phyloP scores from a whole-genome alignment of 2,888 invertebrate species.

The Synergus gifuensis region DNA sequence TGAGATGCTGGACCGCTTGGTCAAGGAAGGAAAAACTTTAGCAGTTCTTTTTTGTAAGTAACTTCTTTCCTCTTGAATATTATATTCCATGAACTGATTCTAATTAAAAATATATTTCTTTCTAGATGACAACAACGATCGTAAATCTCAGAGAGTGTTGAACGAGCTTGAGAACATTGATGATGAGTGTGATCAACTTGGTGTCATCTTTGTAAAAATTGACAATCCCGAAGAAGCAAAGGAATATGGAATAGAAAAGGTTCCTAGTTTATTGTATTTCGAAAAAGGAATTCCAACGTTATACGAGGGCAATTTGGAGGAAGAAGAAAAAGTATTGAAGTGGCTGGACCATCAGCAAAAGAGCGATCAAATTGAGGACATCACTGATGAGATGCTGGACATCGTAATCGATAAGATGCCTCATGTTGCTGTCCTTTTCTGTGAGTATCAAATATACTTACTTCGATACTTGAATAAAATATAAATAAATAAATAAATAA shows the following conservation, averaged over 20 bases:
- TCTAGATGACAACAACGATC: constrained; percentile 92
- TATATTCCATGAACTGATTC: neutral
- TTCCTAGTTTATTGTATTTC: constrained; percentile 90
- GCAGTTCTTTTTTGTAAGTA: constrained; percentile 94
- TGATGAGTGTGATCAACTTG: constrained; percentile 93
- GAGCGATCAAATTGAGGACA: constrained; percentile 95
- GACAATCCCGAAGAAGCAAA: constrained; percentile 93
- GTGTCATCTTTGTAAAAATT: constrained; percentile 94
- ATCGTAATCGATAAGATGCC: constrained; percentile 92
- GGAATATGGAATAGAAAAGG: constrained; percentile 93
- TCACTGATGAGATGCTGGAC: constrained; percentile 96
- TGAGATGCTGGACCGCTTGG: constrained; percentile 93
- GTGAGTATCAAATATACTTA: constrained; percentile 81
- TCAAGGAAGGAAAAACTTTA: constrained; percentile 92
- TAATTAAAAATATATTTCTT: constrained; percentile 46
- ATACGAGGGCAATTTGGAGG: constrained; percentile 90
- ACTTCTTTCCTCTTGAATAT: neutral
- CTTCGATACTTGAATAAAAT: neutral
- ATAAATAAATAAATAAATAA: neutral
- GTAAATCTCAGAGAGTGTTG: constrained; percentile 90
- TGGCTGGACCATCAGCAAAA: constrained; percentile 93
- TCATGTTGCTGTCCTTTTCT: constrained; percentile 93
- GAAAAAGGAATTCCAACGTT: constrained; percentile 93
- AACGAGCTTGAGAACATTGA: constrained; percentile 96
- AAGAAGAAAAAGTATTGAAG: constrained; percentile 91